A percentile compares a stretch with the other conserved stretches of the same genome.
Conservation (phyloP, 2,888 invertebrate genomes). For the Schizaphis graminum region DNA sequence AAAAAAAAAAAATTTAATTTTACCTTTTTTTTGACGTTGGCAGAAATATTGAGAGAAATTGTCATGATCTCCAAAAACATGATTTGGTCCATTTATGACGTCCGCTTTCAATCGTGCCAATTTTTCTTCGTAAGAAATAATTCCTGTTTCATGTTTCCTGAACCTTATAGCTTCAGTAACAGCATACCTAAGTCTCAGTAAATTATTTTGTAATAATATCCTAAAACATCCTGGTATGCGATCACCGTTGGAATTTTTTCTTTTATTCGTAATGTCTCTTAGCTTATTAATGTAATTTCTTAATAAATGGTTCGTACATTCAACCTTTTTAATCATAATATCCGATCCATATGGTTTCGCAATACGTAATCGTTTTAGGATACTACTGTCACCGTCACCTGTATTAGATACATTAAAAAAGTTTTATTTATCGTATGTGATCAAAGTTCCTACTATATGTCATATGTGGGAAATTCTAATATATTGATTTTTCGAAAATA, state of each 20-base stretch:
- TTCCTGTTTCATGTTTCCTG: not conserved
- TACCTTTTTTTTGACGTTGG: too few species aligned
- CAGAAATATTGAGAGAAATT: too few species aligned
- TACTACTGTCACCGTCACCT: too few species aligned
- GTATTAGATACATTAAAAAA: too few species aligned
- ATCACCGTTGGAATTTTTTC: slow-evolving; percentile 4
- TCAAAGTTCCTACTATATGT: too few species aligned
- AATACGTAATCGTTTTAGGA: too few species aligned
- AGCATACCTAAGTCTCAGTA: not conserved
- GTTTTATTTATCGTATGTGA: too few species aligned
- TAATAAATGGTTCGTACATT: not conserved
- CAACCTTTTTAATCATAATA: not conserved
- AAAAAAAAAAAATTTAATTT: not conserved
- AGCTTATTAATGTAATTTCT: not conserved
- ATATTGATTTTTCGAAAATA: too few species aligned
- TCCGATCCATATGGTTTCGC: too few species aligned
- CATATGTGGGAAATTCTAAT: too few species aligned
- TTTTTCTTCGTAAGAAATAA: not conserved
- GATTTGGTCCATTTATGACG: not conserved
- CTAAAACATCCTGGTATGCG: not conserved
- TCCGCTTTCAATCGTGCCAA: not conserved
- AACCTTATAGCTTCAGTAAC: slow-evolving; percentile 6
- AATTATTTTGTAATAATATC: not conserved
- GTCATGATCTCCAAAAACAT: not conserved
- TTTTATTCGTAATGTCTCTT: slow-evolving; percentile 3